Conservation (phyloP, 92 coral and sea anemone genomes). For the Epizoanthus stellaris region DNA sequence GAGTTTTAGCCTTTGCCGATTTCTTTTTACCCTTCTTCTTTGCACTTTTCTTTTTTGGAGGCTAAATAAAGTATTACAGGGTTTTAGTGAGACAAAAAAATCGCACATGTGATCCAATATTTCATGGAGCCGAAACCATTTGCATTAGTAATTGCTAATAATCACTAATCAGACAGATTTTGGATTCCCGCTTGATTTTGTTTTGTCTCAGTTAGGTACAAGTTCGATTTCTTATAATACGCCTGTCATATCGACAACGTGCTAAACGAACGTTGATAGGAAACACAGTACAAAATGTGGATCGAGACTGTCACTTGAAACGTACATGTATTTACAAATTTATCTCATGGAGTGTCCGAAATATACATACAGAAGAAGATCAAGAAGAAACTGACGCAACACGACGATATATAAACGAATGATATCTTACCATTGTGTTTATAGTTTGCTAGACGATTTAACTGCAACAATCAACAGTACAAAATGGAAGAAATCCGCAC, state of each 20-base stretch:
- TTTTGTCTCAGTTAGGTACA: background rate
- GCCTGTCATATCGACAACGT: background rate
- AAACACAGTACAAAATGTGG: too few species aligned
- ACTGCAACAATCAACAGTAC: background rate
- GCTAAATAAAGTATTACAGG: conserved; percentile 49
- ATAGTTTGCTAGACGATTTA: background rate
- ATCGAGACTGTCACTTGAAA: too few species aligned
- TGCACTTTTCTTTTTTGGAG: conserved; percentile 93
- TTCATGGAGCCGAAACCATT: background rate
- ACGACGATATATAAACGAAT: background rate
- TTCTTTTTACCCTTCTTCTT: conserved; percentile 94
- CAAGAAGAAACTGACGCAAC: too few species aligned
- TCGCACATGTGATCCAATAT: background rate
- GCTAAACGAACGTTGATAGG: background rate
- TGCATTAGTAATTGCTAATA: background rate
- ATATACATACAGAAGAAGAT: too few species aligned
- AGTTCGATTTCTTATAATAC: too few species aligned
- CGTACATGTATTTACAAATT: too few species aligned
- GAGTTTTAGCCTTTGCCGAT: conserved; percentile 97
- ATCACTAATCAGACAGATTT: background rate
- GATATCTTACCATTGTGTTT: conserved; percentile 5
- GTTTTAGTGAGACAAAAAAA: background rate
- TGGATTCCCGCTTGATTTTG: background rate
- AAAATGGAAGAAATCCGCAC: background rate
- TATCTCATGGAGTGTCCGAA: too few species aligned